Percentiles rank a stretch among this genome's conserved stretches.
phyloP scores from a whole-genome alignment of 2,797 vertebrate genomes.

The Philypnodon macrostomus region DNA sequence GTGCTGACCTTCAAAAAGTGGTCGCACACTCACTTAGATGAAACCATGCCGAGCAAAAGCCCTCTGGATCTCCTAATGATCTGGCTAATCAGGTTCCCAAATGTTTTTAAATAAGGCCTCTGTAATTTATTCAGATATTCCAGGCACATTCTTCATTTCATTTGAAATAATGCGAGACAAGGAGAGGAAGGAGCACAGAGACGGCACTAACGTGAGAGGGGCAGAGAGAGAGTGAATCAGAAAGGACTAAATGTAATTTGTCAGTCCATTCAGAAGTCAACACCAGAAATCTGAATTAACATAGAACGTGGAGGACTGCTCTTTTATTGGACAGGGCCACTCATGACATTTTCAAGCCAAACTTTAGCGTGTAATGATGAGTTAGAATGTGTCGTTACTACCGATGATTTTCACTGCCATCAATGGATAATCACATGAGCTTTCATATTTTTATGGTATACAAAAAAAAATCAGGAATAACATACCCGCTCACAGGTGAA shows the following conservation, averaged over 20 bases:
- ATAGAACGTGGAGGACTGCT: constrained; percentile 60
- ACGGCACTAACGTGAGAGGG: constrained; percentile 30
- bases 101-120: constrained; percentile 61
- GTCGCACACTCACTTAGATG: constrained; percentile 34
- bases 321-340: constrained; percentile 72
- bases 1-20: constrained; percentile 60
- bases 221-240: constrained; percentile 57
- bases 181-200: constrained; percentile 37
- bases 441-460: no score
- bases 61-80: constrained; percentile 62
- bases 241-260: constrained; percentile 77
- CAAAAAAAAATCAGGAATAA: no score
- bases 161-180: constrained; percentile 70
- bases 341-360: constrained; percentile 70
- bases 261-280: constrained; percentile 66
- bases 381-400: constrained; percentile 59
- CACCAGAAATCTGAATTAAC: constrained; percentile 66
- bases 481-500: no score
- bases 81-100: constrained; percentile 64
- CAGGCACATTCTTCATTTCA: constrained; percentile 67
- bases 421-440: constrained; percentile 28
- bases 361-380: constrained; percentile 51
- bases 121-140: constrained; percentile 77
- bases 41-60: constrained; percentile 37
- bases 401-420: constrained; percentile 53